phyloP scores from a whole-genome alignment of 2,888 invertebrate genomes.

The Ceratothoa steindachneri region DNA sequence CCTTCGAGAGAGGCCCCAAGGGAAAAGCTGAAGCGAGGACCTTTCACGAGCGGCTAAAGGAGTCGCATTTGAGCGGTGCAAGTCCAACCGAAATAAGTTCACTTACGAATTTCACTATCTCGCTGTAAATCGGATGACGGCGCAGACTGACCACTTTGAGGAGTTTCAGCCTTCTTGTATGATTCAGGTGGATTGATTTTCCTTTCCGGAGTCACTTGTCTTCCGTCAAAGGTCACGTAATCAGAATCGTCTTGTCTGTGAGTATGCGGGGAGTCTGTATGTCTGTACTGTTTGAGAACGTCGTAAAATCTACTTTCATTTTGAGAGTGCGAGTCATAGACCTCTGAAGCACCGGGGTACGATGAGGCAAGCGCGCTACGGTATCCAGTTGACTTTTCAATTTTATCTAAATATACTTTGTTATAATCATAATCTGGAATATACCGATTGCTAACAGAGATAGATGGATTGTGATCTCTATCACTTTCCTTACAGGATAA shows the following conservation, averaged over 20 bases:
- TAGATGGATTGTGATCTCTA: neutral
- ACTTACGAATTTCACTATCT: conserved; percentile 3
- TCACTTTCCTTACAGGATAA: neutral
- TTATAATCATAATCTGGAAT: conserved; percentile 4
- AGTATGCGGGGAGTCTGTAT: neutral
- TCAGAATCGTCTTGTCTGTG: neutral
- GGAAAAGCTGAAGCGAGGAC: neutral
- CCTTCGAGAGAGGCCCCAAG: too few relatives aligned
- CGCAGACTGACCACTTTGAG: neutral
- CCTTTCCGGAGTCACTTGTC: neutral
- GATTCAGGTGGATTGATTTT: neutral
- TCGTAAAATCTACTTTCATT: neutral
- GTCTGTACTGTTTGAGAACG: neutral
- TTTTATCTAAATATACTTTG: neutral
- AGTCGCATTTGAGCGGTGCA: neutral
- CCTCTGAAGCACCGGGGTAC: neutral
- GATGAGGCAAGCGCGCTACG: too few relatives aligned
- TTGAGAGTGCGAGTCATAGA: neutral
- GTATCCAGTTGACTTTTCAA: neutral
- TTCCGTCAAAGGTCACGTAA: conserved; percentile 6
- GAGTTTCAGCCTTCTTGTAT: neutral
- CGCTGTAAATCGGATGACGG: neutral
- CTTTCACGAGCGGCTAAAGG: neutral
- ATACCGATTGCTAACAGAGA: neutral
- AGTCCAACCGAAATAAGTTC: neutral